Evolutionary conservation across 2,888 invertebrate genomes (phyloP).

Genomic region (Drosophila mimetica): DNA sequence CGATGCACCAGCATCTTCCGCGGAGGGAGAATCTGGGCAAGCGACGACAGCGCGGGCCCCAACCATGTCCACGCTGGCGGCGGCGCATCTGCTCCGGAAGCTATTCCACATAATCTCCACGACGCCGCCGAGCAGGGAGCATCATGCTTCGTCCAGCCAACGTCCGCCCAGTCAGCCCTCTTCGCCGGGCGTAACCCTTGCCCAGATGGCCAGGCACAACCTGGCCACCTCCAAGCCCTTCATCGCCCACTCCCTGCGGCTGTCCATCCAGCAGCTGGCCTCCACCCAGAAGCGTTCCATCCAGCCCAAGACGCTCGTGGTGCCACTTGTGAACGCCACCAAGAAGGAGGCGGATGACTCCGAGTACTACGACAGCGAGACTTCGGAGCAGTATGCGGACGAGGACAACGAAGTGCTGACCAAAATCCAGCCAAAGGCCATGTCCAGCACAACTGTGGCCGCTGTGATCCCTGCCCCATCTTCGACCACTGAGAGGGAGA

Average conservation of each 20-base stretch:
- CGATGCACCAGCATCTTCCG: constrained; percentile 37
- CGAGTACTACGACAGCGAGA: constrained; percentile 50
- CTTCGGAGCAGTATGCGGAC: constrained; percentile 46
- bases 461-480: constrained; percentile 41
- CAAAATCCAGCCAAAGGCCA: neutral
- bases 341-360: constrained; percentile 33
- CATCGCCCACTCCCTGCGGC: constrained; percentile 54
- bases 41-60: constrained; percentile 26
- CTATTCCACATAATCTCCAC: constrained; percentile 55
- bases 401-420: constrained; percentile 32
- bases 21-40: constrained; percentile 8
- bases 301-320: neutral
- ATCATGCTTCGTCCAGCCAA: neutral
- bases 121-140: constrained; percentile 13
- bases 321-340: neutral
- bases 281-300: constrained; percentile 25
- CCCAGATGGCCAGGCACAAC: constrained; percentile 56
- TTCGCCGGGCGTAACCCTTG: constrained; percentile 43
- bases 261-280: constrained; percentile 57
- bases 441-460: constrained; percentile 21
- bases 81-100: constrained; percentile 54
- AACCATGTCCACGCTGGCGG: constrained; percentile 56
- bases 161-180: constrained; percentile 1
- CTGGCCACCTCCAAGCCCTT: constrained; percentile 59
- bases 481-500: constrained; percentile 24